Base-by-base conservation (phyloP, 2,888 invertebrate species). In the Clusia tigrina region DNA sequence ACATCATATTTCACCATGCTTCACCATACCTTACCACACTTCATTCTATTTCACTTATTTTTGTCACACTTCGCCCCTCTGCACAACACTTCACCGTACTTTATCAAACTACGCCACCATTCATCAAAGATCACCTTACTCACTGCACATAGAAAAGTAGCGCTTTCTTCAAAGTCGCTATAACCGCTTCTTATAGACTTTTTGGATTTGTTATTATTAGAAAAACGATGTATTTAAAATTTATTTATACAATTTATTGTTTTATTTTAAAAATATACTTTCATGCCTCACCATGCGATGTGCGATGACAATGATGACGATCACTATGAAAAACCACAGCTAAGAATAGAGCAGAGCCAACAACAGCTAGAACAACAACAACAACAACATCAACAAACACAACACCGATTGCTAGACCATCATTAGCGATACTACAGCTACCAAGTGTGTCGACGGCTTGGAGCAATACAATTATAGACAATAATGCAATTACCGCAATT, bases 271-370 rank as follows among this genome's bases (percentile, higher is more conserved):
- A 54, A 54, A 54, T 32, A n/a, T 42, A n/a, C 3, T 42, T 42
- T 42, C n/a, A 42, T 42, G 9, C n/a, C 42, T 32, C 12, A 32
- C 32, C 12, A 9, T 32, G 6, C 32, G 32, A 32, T 32, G 6
- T 32, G 32, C 20, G 54, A 26, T 10, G 32, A 18, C 22, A 22
- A 54, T 32, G 23, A 24, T 32, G 54, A 54, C 26, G 53, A 25
- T 2, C 25, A 15, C 26, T 24, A 25, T 48, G 18, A 15, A 48
- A 52, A n/a, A 53, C 17, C 42, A 12, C 61, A 67, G 67, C 64
- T 58, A 67, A 67, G 51, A 65, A 65, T 67, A 67, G 64, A 53
- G 55, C 58, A 24, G 32, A 25, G 37, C 62, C 51, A 64, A 60
- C 53, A 62, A 57, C 63, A 66, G 56, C 60, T 60, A 6, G 58